Conservation (phyloP, 1,140 invertebrate genomes). For the Ostrea edulis region DNA sequence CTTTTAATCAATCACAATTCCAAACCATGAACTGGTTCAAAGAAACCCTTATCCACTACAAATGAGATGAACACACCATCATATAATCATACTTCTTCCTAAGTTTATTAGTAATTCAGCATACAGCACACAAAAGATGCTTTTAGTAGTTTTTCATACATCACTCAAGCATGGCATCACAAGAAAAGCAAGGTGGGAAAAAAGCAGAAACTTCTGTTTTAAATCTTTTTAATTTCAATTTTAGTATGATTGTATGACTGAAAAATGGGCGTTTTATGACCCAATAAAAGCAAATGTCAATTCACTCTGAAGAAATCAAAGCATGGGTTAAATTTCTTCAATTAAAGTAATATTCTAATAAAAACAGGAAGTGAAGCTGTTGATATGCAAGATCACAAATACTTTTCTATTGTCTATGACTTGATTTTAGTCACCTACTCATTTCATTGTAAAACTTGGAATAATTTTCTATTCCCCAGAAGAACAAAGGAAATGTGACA, state of each 20-base stretch:
- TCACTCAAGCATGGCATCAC: background rate
- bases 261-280: background rate
- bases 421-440: no score
- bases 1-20: no score
- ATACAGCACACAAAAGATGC: background rate
- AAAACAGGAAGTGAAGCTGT: no score
- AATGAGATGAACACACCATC: background rate
- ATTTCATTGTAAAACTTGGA: no score
- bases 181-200: constrained; percentile 5
- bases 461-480: background rate
- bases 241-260: background rate
- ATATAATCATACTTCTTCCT: background rate
- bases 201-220: constrained; percentile 8
- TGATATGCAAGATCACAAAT: no score
- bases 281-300: no score
- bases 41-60: no score
- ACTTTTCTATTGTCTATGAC: no score
- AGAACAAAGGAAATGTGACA: background rate
- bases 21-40: no score
- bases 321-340: no score
- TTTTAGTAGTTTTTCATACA: constrained; percentile 1
- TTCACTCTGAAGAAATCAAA: no score
- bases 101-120: background rate
- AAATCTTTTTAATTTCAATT: background rate
- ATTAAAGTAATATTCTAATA: no score